These are phyloP conservation scores for Dugesia japonica DNA, from an alignment of 2,888 invertebrate genomes.

Conservation along the genomic window DNA sequence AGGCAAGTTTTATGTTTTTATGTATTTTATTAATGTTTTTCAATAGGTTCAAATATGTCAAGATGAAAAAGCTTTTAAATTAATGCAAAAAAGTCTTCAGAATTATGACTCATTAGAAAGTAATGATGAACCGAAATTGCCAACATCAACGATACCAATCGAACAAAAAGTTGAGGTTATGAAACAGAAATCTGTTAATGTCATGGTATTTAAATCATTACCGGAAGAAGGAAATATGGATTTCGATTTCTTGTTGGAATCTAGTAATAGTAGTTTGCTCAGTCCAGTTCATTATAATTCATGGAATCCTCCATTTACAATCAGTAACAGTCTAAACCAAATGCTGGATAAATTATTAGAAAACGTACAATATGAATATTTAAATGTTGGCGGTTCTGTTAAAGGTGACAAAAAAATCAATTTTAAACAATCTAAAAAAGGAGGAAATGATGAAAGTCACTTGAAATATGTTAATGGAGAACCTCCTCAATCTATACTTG, in stretches of 20 bases:
- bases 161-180: conserved; percentile 10
- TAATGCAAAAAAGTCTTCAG: conserved; percentile 14
- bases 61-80: conserved; percentile 1
- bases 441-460: neutral
- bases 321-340: neutral
- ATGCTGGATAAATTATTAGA: neutral
- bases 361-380: neutral
- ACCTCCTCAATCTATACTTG: neutral
- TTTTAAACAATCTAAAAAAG: no score
- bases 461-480: neutral
- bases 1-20: neutral
- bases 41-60: neutral
- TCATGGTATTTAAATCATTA: neutral
- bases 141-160: neutral
- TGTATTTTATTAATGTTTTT: neutral
- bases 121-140: neutral
- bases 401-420: no score
- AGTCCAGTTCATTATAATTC: neutral
- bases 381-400: neutral
- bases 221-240: neutral
- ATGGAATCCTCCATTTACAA: neutral
- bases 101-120: neutral
- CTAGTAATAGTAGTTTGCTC: neutral
- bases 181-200: conserved; percentile 4
- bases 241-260: neutral